These are phyloP conservation scores for Prietella phreatophila DNA, from an alignment of 2,113 vertebrate species.

Conservation along the genomic window DNA sequence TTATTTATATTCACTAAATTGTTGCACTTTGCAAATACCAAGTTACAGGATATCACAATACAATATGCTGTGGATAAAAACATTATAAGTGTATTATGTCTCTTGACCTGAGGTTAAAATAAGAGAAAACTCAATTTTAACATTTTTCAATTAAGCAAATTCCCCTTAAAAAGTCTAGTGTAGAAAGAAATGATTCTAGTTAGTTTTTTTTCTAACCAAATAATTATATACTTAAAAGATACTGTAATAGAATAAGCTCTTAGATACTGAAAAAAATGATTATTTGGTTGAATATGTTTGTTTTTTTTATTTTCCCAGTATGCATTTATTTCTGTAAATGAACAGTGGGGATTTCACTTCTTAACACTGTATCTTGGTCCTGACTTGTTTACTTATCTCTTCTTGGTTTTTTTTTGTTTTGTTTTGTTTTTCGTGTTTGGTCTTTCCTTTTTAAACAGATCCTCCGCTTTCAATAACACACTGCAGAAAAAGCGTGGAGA, in stretches of 20 bases:
- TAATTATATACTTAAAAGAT: neutral
- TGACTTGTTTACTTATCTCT: neutral
- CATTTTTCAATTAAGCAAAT: neutral
- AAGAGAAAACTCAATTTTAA: neutral
- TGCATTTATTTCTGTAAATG: neutral
- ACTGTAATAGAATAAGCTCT: neutral
- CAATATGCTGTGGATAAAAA: neutral
- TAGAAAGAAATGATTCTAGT: neutral
- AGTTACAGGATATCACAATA: neutral
- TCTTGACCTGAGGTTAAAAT: neutral
- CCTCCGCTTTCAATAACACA: constrained; percentile 97
- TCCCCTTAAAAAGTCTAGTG: neutral
- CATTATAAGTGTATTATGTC: neutral
- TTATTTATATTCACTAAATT: neutral
- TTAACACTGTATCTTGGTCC: neutral
- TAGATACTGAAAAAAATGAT: neutral
- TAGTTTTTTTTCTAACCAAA: neutral
- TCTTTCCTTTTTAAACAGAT: constrained; percentile 74
- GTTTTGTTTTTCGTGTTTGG: constrained; percentile 17
- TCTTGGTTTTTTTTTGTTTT: constrained; percentile 7
- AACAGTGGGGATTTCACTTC: too few species aligned
- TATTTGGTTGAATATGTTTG: neutral
- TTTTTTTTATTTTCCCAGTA: neutral
- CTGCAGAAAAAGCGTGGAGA: constrained; percentile 95
- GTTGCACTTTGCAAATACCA: neutral